Evolutionary conservation across 2,888 invertebrate genomes (phyloP).

Genomic region (Apodemia mormo): DNA sequence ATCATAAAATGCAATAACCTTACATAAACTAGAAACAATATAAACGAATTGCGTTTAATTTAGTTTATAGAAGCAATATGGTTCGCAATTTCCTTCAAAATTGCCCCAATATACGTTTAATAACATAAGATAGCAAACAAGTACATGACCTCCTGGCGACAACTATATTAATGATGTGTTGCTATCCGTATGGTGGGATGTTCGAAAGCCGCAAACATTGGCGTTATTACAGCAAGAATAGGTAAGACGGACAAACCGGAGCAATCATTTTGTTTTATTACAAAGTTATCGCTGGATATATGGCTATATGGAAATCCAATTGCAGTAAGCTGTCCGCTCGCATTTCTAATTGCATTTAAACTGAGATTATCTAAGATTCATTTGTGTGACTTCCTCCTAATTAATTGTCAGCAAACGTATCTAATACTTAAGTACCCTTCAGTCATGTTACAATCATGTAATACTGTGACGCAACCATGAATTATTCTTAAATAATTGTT

Average conservation of each 20-base stretch:
- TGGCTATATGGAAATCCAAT: no score
- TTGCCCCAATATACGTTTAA: not conserved
- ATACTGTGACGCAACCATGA: not conserved
- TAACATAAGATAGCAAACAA: no score
- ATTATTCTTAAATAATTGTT: not conserved
- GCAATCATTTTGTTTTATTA: no score
- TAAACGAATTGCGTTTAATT: not conserved
- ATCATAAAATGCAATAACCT: not conserved
- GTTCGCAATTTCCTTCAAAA: not conserved
- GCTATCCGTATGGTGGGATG: no score
- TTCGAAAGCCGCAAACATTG: no score
- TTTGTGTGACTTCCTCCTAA: not conserved
- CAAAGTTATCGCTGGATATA: no score
- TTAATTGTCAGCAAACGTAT: constrained; percentile 7
- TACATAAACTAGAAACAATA: not conserved
- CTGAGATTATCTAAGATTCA: not conserved
- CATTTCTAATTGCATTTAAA: no score
- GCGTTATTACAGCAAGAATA: no score
- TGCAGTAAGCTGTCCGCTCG: no score
- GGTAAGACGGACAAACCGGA: no score
- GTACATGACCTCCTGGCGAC: no score
- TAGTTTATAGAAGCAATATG: not conserved
- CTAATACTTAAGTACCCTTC: not conserved
- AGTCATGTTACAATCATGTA: not conserved
- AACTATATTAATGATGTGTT: no score